phyloP scores from a whole-genome alignment of 2,888 invertebrate species.

The Dorcus hopei region DNA sequence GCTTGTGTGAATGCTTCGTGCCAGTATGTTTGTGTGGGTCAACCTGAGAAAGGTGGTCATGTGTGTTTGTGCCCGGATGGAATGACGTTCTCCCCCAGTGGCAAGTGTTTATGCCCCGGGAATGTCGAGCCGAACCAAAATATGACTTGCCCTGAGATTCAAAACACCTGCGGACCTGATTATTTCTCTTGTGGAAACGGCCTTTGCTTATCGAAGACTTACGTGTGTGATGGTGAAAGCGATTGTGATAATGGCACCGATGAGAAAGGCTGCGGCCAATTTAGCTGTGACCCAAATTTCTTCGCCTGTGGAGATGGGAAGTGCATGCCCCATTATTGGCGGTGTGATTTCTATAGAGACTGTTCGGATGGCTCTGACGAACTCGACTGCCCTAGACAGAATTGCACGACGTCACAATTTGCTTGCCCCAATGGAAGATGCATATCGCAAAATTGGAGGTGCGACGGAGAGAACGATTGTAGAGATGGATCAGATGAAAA shows the following conservation, averaged over 20 bases:
- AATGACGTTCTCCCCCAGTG: conserved; percentile 53
- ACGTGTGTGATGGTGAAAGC: conserved; percentile 65
- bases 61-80: conserved; percentile 82
- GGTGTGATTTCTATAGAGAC: conserved; percentile 60
- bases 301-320: conserved; percentile 60
- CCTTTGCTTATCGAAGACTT: conserved; percentile 58
- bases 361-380: conserved; percentile 63
- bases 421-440: conserved; percentile 70
- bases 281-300: conserved; percentile 55
- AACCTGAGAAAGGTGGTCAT: conserved; percentile 60
- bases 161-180: conserved; percentile 55
- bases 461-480: conserved; percentile 77
- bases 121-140: conserved; percentile 60
- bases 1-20: conserved; percentile 65
- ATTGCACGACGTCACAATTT: conserved; percentile 61
- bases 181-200: conserved; percentile 60
- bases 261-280: conserved; percentile 51
- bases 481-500: conserved; percentile 69
- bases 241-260: conserved; percentile 64
- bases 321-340: conserved; percentile 63
- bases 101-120: conserved; percentile 75
- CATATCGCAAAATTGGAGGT: conserved; percentile 64
- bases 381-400: conserved; percentile 54
- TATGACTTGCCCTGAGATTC: conserved; percentile 66
- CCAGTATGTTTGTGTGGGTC: conserved; percentile 74